Conservation (phyloP, 2,888 invertebrate genomes). For the Phengaris alcon region DNA sequence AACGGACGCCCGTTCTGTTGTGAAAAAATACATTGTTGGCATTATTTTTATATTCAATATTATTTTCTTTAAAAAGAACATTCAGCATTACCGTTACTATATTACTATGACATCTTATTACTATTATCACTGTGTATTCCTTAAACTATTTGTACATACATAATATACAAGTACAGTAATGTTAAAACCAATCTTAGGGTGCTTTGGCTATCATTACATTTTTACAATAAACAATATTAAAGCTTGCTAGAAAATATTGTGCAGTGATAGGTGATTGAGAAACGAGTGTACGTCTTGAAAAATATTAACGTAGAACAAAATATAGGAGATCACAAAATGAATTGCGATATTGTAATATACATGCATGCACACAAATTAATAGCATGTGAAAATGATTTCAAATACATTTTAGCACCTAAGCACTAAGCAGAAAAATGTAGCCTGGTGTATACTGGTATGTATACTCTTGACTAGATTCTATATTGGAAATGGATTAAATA, state of each 20-base stretch:
- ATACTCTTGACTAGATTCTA: conserved; percentile 15
- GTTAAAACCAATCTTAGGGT: conserved; percentile 68
- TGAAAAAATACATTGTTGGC: conserved; percentile 24
- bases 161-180: conserved; percentile 59
- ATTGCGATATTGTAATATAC: neutral
- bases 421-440: neutral
- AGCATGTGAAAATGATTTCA: too few relatives aligned
- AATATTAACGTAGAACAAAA: neutral
- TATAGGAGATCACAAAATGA: neutral
- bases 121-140: conserved; percentile 77
- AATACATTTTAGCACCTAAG: neutral
- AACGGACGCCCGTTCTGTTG: conserved; percentile 2
- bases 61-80: conserved; percentile 3
- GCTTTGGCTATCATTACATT: conserved; percentile 65
- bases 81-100: conserved; percentile 30
- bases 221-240: conserved; percentile 56
- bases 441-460: neutral
- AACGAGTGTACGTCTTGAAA: neutral
- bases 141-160: conserved; percentile 59
- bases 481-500: neutral
- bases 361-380: neutral
- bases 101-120: conserved; percentile 62
- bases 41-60: conserved; percentile 14
- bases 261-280: conserved; percentile 41
- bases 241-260: conserved; percentile 49